phyloP scores from a whole-genome alignment of 2,113 vertebrate species.

The Cisticola juncidis region DNA sequence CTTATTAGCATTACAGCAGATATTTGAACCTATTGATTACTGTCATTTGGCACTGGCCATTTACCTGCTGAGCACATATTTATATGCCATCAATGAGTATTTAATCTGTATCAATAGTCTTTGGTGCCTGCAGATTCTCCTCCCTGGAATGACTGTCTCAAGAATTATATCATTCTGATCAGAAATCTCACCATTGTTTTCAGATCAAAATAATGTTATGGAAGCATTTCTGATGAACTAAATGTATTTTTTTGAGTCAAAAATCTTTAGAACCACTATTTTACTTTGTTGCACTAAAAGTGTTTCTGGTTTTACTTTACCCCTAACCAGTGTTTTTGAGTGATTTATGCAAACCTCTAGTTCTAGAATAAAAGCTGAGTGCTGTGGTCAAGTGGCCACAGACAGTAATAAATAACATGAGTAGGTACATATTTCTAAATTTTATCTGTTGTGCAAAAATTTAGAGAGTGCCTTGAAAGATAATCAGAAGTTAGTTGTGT shows the following conservation, averaged over 20 bases:
- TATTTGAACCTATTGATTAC: not conserved
- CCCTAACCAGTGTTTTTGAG: not conserved
- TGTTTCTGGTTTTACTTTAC: not conserved
- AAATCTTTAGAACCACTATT: accelerated
- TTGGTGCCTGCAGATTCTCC: not conserved
- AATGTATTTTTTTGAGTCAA: not conserved
- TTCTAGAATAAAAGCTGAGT: not conserved
- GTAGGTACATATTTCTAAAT: not conserved
- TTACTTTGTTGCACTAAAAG: not conserved
- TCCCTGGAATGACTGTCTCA: not conserved
- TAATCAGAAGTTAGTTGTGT: not conserved
- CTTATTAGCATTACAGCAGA: not conserved
- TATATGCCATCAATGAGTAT: not conserved
- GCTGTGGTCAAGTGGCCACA: not conserved
- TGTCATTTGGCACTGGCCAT: not conserved
- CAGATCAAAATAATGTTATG: not conserved
- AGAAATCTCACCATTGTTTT: not conserved
- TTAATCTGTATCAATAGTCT: not conserved
- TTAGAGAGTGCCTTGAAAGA: not conserved
- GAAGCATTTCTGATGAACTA: not conserved
- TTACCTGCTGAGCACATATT: not conserved
- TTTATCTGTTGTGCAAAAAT: not conserved
- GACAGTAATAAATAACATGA: not conserved
- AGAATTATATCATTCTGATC: not conserved
- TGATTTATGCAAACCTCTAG: not conserved